Conservation (phyloP, 2,113 vertebrate species). For the Dissostichus mawsoni region DNA sequence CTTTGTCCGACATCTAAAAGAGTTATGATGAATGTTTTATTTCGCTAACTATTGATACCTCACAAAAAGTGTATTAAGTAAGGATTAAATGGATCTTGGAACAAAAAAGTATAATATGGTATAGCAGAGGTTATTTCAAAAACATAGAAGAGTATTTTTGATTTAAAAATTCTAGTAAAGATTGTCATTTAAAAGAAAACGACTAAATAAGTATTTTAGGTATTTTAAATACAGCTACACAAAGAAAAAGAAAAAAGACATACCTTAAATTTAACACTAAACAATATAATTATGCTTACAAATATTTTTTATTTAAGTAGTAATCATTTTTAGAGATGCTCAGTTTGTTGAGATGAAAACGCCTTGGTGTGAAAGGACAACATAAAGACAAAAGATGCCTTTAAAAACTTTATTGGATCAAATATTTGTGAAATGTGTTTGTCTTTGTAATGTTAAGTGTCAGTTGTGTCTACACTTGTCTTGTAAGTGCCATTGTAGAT, state of each 20-base stretch:
- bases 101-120: neutral
- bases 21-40: neutral
- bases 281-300: too few species aligned
- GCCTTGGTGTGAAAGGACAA: neutral
- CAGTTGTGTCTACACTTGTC: neutral
- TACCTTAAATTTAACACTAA: too few species aligned
- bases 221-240: too few species aligned
- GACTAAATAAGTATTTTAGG: neutral
- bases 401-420: neutral
- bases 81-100: neutral
- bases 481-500: too few species aligned
- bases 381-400: neutral
- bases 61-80: neutral
- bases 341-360: too few species aligned
- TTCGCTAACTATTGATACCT: conserved; percentile 12
- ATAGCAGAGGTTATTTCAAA: conserved; percentile 11
- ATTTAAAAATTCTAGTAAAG: neutral
- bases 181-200: neutral
- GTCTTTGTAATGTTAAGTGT: neutral
- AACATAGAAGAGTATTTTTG: conserved; percentile 13
- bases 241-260: neutral
- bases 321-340: too few species aligned
- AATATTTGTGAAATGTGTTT: neutral
- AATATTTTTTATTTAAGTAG: too few species aligned
- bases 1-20: neutral